Percentiles rank a stretch among this genome's conserved stretches.
phyloP scores from a whole-genome alignment of 1,140 invertebrate genomes.

The Ceratitis capitata region DNA sequence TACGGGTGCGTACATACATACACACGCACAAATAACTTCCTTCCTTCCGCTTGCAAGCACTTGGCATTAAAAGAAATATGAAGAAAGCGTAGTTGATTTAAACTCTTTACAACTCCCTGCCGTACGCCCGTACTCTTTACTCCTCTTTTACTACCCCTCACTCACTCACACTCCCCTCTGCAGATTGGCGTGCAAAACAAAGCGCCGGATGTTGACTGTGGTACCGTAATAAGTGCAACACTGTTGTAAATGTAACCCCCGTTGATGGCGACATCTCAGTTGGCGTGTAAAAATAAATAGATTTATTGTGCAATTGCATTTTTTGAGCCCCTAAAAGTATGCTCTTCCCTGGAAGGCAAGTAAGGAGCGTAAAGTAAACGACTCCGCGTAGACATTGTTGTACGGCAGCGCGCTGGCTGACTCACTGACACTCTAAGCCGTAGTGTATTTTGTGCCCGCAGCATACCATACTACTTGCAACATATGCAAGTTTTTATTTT shows the following conservation, averaged over 20 bases:
- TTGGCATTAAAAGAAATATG: neutral
- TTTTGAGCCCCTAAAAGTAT: conserved; percentile 17
- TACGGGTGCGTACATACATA: neutral
- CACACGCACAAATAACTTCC: neutral
- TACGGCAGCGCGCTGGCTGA: neutral
- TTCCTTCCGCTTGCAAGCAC: conserved; percentile 2
- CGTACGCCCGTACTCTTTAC: too few relatives aligned
- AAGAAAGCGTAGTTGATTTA: neutral
- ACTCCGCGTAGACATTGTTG: neutral
- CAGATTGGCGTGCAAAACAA: neutral
- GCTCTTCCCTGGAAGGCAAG: neutral
- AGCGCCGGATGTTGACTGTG: neutral
- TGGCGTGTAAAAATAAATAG: neutral
- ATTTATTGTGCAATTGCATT: conserved; percentile 20
- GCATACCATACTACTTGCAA: neutral
- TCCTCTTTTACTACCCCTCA: neutral
- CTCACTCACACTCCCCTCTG: neutral
- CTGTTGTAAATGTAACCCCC: neutral
- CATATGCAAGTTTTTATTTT: neutral
- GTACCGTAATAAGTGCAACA: neutral
- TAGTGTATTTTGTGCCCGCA: neutral
- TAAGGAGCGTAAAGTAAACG: neutral
- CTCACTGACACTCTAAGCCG: neutral
- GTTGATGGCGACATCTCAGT: neutral
- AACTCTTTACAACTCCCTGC: too few relatives aligned